Percentiles rank a stretch among this genome's conserved stretches.
Conservation (phyloP, 53 echinoderm and acorn worm species). For the Glandiceps talaboti region DNA sequence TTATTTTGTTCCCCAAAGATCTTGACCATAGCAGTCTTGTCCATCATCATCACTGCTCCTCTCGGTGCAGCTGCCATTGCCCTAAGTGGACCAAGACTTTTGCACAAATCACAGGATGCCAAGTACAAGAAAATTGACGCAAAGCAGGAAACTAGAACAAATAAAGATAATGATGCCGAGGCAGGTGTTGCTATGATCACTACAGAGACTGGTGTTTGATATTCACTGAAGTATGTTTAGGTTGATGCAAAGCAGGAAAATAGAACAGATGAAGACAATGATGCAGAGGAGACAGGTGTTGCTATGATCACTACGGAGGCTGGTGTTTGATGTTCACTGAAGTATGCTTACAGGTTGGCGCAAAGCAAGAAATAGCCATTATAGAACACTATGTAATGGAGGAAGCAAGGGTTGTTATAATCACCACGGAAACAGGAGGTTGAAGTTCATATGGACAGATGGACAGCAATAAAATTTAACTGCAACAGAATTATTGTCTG, state of each 20-base stretch:
- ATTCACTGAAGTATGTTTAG: not conserved
- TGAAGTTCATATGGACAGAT: too few species aligned
- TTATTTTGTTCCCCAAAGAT: slow-evolving; percentile 37
- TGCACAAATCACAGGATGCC: slow-evolving; percentile 9
- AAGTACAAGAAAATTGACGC: not conserved
- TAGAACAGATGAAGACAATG: not conserved
- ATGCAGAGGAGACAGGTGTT: not conserved
- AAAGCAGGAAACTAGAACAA: not conserved
- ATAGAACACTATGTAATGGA: not conserved
- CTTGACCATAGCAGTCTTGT: slow-evolving; percentile 85
- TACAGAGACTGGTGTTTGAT: not conserved
- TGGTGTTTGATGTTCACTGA: not conserved
- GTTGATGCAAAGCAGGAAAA: not conserved
- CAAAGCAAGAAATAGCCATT: not conserved
- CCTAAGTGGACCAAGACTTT: slow-evolving; percentile 66
- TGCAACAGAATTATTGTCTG: too few species aligned
- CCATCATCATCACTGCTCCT: slow-evolving; percentile 82
- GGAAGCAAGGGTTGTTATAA: not conserved
- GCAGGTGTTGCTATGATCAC: not conserved
- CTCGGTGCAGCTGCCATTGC: slow-evolving; percentile 82
- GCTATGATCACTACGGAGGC: not conserved
- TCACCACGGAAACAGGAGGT: not conserved
- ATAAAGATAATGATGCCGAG: not conserved
- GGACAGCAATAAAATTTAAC: too few species aligned
- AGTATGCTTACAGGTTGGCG: not conserved